These are phyloP conservation scores for Carcina quercana DNA, from an alignment of 2,888 invertebrate species.

Conservation along the genomic window DNA sequence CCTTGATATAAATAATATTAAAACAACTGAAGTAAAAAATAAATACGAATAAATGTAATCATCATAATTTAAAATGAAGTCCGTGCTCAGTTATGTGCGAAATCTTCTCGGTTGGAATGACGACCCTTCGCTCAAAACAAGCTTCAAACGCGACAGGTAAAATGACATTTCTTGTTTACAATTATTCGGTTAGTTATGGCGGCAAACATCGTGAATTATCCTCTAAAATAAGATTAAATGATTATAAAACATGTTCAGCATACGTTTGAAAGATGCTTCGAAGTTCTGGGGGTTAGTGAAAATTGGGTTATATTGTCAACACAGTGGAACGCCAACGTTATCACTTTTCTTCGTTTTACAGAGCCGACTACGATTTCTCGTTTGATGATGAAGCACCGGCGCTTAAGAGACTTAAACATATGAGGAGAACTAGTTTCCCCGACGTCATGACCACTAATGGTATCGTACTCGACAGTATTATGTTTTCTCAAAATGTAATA, in stretches of 20 bases:
- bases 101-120: conserved; percentile 52
- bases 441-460: conserved; percentile 47
- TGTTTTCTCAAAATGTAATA: too few species aligned
- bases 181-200: conserved; percentile 58
- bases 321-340: background rate
- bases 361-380: conserved; percentile 53
- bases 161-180: conserved; percentile 67
- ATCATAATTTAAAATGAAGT: conserved; percentile 58
- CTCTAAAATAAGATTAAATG: conserved; percentile 17
- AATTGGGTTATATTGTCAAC: conserved; percentile 2
- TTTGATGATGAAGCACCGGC: conserved; percentile 57
- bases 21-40: too few species aligned
- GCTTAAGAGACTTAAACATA: conserved; percentile 49
- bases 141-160: conserved; percentile 70
- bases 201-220: conserved; percentile 51
- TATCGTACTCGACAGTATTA: conserved; percentile 17
- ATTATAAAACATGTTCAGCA: conserved; percentile 39
- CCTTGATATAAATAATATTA: too few species aligned
- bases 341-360: conserved; percentile 31
- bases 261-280: conserved; percentile 49
- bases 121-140: conserved; percentile 38
- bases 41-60: conserved; percentile 45
- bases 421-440: conserved; percentile 49
- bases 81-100: conserved; percentile 57
- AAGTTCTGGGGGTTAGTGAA: conserved; percentile 58